These are phyloP conservation scores for Nematopogon swammerdamellus DNA, from an alignment of 2,888 invertebrate species.

Conservation along the genomic window DNA sequence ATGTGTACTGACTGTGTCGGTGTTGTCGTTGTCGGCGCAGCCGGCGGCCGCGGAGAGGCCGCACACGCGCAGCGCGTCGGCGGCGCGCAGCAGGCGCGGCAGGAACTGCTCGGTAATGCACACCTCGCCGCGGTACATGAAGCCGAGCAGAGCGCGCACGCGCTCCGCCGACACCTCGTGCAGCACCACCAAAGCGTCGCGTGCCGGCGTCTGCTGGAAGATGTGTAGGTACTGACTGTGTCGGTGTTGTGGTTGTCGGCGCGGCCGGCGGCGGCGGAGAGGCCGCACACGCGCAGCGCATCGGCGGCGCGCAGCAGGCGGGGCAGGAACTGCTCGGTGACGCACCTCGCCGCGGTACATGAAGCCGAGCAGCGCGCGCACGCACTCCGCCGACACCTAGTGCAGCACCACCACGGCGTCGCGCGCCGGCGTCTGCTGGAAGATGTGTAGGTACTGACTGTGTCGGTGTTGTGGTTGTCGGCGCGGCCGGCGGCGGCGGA, in stretches of 20 bases:
- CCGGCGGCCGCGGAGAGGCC: conserved; percentile 60
- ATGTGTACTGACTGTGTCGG: too few species aligned
- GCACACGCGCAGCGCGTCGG: conserved; percentile 65
- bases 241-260: background rate
- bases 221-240: background rate
- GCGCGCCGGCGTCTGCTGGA: conserved; percentile 27
- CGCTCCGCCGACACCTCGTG: conserved; percentile 68
- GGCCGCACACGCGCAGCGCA: conserved; percentile 64
- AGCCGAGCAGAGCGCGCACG: conserved; percentile 61
- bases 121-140: conserved; percentile 74
- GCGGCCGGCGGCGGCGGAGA: conserved; percentile 49
- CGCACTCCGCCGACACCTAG: conserved; percentile 64
- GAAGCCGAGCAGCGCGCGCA: conserved; percentile 64
- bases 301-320: conserved; percentile 66
- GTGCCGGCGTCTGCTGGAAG: conserved; percentile 16
- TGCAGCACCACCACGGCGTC: conserved; percentile 65
- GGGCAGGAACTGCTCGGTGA: conserved; percentile 66
- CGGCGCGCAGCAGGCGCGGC: conserved; percentile 63
- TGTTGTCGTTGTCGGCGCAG: too few species aligned
- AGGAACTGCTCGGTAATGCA: conserved; percentile 69
- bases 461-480: too few species aligned
- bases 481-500: conserved; percentile 56
- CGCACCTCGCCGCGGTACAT: conserved; percentile 76
- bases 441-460: conserved; percentile 25
- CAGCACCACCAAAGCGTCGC: conserved; percentile 61